Base-by-base conservation (phyloP, 2,888 invertebrate species). In the Platycheirus rosarum region DNA sequence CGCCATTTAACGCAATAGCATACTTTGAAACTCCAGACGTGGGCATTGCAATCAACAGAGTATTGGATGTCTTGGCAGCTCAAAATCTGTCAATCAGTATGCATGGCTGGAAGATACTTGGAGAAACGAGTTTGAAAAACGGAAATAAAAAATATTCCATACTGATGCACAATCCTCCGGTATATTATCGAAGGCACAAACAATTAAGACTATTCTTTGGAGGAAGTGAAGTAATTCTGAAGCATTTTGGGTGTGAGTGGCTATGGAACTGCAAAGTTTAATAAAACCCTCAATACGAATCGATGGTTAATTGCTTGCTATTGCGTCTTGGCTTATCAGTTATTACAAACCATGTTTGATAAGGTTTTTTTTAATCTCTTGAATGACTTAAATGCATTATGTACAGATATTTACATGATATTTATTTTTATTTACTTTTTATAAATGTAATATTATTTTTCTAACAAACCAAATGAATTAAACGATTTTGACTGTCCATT, bases 61-160 rank as follows among this genome's bases (percentile, higher is more conserved):
- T 78, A 0, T 35, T 78, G 0, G 20, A 40, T 13, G n/a, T 73
- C n/a, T 16, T 78, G 0, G 23, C 26, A 20, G 53, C 68, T 3
- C 78, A 78, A 35, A 78, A 78, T 29, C 73, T 66, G 0, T 42
- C 11, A 0, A 4, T 73, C 1, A 68, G 62, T 37, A 66, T 73
- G 62, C 3, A 6, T 2, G 48, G 37, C 0, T 78, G 78, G 78
- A 68, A 37, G 32, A n/a, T 78, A 6, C 5, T 78, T 2, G 53
- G 66, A 11, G 78, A 73, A n/a, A 57, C 46, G 0, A 1, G 8
- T 8, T 20, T 20, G 1, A 40, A 11, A 8, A 16, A 8, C 5
- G 60, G 66, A 1, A 48, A 20, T 2, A 68, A 13, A 4, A n/a
- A 16, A 1, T 78, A 62, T 13, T 42, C 46, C 0, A 16, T 78